Evolutionary conservation across 2,113 vertebrate species (phyloP).

Genomic region (Egretta garzetta): DNA sequence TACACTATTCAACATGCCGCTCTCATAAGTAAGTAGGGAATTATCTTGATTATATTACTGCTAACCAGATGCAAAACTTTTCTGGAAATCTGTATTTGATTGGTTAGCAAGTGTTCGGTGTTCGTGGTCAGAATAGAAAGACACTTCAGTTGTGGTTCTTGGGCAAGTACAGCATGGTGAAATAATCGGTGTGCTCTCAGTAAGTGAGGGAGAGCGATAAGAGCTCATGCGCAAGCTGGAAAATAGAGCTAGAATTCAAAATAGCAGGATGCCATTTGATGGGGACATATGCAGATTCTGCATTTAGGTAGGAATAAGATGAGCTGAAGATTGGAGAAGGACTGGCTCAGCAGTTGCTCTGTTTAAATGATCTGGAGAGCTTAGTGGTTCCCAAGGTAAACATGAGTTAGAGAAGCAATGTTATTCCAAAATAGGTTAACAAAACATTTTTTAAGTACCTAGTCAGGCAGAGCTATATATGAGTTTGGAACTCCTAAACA

Average conservation of each 20-base stretch:
- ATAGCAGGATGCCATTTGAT: neutral
- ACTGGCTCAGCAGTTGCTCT: neutral
- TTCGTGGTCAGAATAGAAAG: neutral
- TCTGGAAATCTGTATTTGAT: neutral
- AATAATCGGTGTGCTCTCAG: neutral
- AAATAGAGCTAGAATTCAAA: neutral
- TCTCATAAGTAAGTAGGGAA: neutral
- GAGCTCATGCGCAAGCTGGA: fast-evolving
- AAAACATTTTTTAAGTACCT: neutral
- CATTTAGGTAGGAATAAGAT: neutral
- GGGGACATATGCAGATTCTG: neutral
- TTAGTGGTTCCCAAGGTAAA: neutral
- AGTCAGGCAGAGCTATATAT: neutral
- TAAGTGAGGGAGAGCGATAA: neutral
- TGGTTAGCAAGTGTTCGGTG: neutral
- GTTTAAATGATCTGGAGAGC: neutral
- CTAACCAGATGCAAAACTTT: neutral
- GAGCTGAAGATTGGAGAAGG: neutral
- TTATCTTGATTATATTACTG: neutral
- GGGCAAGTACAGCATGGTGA: neutral
- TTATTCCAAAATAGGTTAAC: neutral
- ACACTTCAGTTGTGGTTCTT: neutral
- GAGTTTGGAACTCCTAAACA: neutral
- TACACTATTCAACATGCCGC: neutral
- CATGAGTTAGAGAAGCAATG: neutral